Base-by-base conservation (phyloP, 2,113 vertebrate genomes). In the Eolophus roseicapilla region DNA sequence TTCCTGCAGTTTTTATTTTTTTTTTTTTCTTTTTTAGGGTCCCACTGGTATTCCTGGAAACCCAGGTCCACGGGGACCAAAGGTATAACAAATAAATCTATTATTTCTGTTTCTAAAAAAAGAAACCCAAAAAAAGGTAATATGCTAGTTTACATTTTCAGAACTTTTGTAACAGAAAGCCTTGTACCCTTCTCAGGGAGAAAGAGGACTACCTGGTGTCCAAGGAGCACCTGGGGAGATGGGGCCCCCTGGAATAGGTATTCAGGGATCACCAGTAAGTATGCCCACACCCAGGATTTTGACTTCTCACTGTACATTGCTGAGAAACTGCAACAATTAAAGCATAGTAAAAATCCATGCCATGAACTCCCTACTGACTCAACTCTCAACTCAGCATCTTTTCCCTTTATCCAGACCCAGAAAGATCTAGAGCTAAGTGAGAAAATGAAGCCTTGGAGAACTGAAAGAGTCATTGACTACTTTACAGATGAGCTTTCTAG, bases 131-230 rank as follows among this genome's bases (percentile, higher is more conserved):
- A 25, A 25, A 17, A 44, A 3, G 9, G 18, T 69, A 35, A 50
- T 59, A 20, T 5, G 5, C 20, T 57, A 44, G 27, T 87, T 92
- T 71, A 17, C 9, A 9, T 87, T 85, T 91, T 79, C 31, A 53
- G 35, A 46, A 27, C 15, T 62, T 7, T n/a, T 82, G 27, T 97
- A 53, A 97, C 60, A 21, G 43, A 87, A 93, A 78, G 16, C 11
- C 37, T 76, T 97, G n/a, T 79, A 47, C 73, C 20, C 31, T 92
- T 86, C 62, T 80, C 94, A 99, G 99, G 99, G 99, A 16, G 99
- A 99, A 95, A 97, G 99, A 97, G 99, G 99, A 33, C 96, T 99
- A 2, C 99, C 99, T 24, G 99, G 99, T 47, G 90, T 99, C 49
- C 98, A 99, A 18, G 99, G 99, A 82, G 97, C 98, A 37, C 98